Percentiles rank a stretch among this genome's conserved stretches.
Evolutionary conservation across 2,888 invertebrate species (phyloP).

Genomic region (Pardosa pseudoannulata): DNA sequence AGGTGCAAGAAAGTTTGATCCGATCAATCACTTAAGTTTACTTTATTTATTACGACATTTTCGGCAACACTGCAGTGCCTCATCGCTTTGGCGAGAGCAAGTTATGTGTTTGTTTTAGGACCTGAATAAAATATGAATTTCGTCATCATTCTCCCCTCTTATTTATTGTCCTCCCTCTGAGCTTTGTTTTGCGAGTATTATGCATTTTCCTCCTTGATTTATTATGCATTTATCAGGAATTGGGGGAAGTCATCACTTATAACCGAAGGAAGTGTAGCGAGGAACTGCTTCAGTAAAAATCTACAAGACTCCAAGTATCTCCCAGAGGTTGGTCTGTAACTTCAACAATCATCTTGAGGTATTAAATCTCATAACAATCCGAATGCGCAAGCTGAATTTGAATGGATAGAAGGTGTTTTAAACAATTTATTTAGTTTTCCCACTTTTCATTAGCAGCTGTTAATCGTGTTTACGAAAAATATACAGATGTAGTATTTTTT

Average conservation of each 20-base stretch:
- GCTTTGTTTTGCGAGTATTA: neutral
- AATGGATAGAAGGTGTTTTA: no score
- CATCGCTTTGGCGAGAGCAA: neutral
- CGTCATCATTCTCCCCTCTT: neutral
- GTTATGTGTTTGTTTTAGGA: neutral
- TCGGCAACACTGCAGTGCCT: neutral
- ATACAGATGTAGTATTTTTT: no score
- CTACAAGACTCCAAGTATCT: no score
- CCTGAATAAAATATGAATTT: neutral
- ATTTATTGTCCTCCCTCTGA: neutral
- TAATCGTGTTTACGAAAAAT: no score
- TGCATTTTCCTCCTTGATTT: neutral
- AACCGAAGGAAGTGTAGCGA: neutral
- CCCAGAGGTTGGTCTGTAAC: no score
- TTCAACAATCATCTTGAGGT: no score
- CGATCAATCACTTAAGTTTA: neutral
- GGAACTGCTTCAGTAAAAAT: no score
- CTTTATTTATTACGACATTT: neutral
- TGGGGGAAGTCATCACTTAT: neutral
- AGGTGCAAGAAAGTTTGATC: neutral
- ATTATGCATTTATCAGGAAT: neutral
- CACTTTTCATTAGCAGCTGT: no score
- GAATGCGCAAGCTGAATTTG: no score
- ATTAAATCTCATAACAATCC: no score
- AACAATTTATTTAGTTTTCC: no score